Evolutionary conservation across 1,140 invertebrate species (phyloP).

Genomic region (Aphaenogaster ashmeadi): DNA sequence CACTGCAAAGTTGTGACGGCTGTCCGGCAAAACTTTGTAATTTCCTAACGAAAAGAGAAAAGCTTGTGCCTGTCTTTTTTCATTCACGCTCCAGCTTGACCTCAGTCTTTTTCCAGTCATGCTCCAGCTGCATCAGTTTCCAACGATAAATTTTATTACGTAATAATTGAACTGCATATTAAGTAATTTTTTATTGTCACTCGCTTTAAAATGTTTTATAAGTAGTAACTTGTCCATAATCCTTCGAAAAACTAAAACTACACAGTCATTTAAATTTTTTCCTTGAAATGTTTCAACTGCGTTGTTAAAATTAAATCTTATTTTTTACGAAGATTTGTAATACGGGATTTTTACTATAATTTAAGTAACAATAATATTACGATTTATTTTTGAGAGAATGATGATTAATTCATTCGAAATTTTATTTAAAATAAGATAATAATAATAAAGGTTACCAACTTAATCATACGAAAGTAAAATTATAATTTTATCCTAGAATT

Average conservation of each 20-base stretch:
- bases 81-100: conserved; percentile 6
- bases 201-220: not conserved
- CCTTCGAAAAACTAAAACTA: not conserved
- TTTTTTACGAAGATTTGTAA: not conserved
- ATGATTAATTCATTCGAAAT: not conserved
- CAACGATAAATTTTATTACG: conserved; percentile 5
- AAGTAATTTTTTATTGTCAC: not conserved
- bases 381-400: not conserved
- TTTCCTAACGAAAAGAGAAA: conserved; percentile 19
- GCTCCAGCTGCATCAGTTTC: not conserved
- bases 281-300: not conserved
- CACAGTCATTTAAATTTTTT: not conserved
- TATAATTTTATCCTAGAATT: not conserved
- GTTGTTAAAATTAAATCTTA: not conserved
- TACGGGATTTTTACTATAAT: not conserved
- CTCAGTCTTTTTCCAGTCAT: not conserved
- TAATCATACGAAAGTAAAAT: not conserved
- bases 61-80: conserved; percentile 14
- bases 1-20: conserved; percentile 32
- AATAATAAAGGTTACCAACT: not conserved
- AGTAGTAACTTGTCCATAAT: not conserved
- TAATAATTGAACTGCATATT: conserved; percentile 9
- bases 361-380: not conserved
- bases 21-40: conserved; percentile 41
- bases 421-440: not conserved